These are phyloP conservation scores for Lepus europaeus DNA, from an alignment of 2,113 vertebrate genomes.

Conservation along the genomic window DNA sequence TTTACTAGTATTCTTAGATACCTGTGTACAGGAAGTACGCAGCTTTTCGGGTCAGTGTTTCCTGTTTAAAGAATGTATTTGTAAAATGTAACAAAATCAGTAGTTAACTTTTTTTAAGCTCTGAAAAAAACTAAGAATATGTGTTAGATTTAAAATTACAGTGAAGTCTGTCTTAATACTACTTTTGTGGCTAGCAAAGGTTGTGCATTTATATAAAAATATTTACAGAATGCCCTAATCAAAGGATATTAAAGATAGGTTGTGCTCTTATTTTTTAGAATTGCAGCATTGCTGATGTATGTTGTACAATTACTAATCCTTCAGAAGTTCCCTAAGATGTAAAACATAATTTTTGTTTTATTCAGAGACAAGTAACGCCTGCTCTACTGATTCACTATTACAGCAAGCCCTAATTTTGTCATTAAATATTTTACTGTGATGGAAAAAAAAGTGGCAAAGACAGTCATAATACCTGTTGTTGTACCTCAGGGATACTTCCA, in stretches of 20 bases:
- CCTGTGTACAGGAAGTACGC: slow-evolving; percentile 83
- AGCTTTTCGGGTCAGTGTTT: slow-evolving; percentile 88
- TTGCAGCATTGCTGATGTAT: slow-evolving; percentile 80
- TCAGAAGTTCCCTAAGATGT: slow-evolving; percentile 84
- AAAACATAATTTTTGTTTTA: slow-evolving; percentile 83
- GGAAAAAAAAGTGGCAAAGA: not conserved
- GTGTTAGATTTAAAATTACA: slow-evolving; percentile 85
- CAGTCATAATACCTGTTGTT: not conserved
- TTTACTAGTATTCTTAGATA: slow-evolving; percentile 84
- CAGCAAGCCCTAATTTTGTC: slow-evolving; percentile 84
- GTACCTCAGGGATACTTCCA: not conserved
- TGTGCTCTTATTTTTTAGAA: slow-evolving; percentile 82
- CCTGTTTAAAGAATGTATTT: slow-evolving; percentile 90
- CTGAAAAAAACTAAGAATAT: slow-evolving; percentile 83
- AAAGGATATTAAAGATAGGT: slow-evolving; percentile 82
- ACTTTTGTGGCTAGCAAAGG: slow-evolving; percentile 84
- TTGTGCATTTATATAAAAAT: slow-evolving; percentile 86
- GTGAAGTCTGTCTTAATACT: slow-evolving; percentile 81
- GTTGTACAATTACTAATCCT: slow-evolving; percentile 81
- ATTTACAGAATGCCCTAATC: slow-evolving; percentile 81
- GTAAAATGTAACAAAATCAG: slow-evolving; percentile 88
- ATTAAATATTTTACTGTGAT: slow-evolving; percentile 89
- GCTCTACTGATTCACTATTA: slow-evolving; percentile 81
- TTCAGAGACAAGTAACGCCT: slow-evolving; percentile 75
- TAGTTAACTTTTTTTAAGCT: slow-evolving; percentile 88